These are phyloP conservation scores for Peromyscus californicus DNA, from an alignment of 2,113 vertebrate genomes.

Conservation along the genomic window DNA sequence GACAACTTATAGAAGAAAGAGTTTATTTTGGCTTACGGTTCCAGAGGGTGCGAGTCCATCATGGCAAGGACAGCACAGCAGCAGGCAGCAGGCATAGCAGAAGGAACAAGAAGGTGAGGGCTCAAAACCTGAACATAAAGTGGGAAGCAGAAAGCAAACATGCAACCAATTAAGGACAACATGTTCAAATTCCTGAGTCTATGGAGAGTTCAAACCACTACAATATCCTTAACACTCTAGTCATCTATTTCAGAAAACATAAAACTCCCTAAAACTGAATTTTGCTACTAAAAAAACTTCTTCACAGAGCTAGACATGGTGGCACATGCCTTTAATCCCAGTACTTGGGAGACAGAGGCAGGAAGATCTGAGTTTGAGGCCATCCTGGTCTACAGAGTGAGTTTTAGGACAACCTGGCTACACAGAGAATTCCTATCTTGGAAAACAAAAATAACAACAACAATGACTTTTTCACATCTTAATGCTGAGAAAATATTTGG, in stretches of 20 bases:
- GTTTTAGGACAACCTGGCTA: neutral
- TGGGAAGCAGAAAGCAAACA: neutral
- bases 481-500: slow-evolving; percentile 7
- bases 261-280: neutral
- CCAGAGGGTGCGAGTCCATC: neutral
- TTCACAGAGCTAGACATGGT: neutral
- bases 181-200: neutral
- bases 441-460: neutral
- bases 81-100: neutral
- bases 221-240: neutral
- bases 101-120: neutral
- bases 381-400: neutral
- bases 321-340: neutral
- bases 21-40: neutral
- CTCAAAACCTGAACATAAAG: neutral
- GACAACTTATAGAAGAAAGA: neutral
- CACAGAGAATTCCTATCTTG: neutral
- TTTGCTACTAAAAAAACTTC: neutral
- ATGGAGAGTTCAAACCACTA: neutral
- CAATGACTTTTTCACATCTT: slow-evolving; percentile 9
- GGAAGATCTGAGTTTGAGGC: neutral
- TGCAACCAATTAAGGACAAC: neutral
- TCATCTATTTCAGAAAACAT: slow-evolving; percentile 37
- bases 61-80: neutral
- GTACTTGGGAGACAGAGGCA: neutral